Conservation (phyloP, 2,888 invertebrate species). For the Scaptomyza parva region DNA sequence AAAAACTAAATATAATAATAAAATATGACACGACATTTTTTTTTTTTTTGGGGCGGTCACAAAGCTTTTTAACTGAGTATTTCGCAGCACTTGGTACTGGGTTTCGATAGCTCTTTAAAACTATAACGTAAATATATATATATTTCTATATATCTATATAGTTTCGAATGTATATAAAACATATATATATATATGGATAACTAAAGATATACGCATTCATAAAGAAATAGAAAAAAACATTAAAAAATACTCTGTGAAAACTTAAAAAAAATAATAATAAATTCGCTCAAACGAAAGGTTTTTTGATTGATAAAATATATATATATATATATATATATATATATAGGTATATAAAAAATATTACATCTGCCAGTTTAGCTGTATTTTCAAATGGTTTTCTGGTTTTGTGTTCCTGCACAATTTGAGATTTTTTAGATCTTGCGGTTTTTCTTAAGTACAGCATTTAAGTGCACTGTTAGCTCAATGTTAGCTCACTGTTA, state of each 20-base stretch:
- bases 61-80: constrained; percentile 60
- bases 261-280: constrained; percentile 66
- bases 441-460: constrained; percentile 69
- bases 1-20: constrained; percentile 8
- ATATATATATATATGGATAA: constrained; percentile 24
- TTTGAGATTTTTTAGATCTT: constrained; percentile 66
- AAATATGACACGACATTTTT: constrained; percentile 33
- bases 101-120: constrained; percentile 30
- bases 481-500: constrained; percentile 40
- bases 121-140: constrained; percentile 33
- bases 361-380: constrained; percentile 21
- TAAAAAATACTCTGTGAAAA: constrained; percentile 34
- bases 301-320: constrained; percentile 26
- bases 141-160: too few relatives aligned
- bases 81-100: constrained; percentile 77
- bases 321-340: constrained; percentile 60
- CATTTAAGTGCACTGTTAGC: constrained; percentile 78
- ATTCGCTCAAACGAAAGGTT: constrained; percentile 78
- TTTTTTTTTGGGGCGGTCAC: constrained; percentile 22
- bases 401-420: constrained; percentile 67
- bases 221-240: constrained; percentile 26
- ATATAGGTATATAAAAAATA: constrained; percentile 71
- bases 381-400: constrained; percentile 1
- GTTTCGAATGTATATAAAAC: constrained; percentile 30
- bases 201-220: constrained; percentile 13